Conservation (phyloP, 2,113 vertebrate species). For the Tursiops truncatus region DNA sequence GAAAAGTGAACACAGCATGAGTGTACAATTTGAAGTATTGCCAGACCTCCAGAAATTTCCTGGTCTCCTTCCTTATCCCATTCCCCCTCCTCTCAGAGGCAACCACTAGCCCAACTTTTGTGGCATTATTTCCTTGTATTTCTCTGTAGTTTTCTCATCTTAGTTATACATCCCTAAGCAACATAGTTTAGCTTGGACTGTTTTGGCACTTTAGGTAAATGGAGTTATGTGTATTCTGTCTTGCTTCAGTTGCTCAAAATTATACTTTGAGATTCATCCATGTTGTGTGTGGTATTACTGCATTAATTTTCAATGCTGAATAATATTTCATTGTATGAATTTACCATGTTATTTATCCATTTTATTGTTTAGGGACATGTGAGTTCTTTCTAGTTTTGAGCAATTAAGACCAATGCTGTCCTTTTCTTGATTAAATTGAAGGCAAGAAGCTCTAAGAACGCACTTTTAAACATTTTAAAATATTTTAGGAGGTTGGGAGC, state of each 20-base stretch:
- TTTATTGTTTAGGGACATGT: not conserved
- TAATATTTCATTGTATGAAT: constrained; percentile 3
- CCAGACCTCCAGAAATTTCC: not conserved
- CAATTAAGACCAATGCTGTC: not conserved
- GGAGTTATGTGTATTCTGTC: not conserved
- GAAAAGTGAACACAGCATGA: not conserved
- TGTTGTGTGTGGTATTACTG: not conserved
- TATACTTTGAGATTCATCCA: not conserved
- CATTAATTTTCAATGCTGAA: not conserved
- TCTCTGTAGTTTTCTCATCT: not conserved
- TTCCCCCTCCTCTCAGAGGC: not conserved
- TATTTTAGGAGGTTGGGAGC: not conserved
- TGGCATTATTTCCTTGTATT: not conserved
- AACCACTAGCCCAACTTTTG: not conserved
- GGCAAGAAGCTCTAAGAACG: not conserved
- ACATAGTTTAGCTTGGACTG: not conserved
- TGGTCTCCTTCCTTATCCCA: not conserved
- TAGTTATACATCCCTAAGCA: not conserved
- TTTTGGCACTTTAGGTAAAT: not conserved
- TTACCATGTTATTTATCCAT: not conserved
- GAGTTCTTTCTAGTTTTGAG: not conserved
- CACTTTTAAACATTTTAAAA: constrained; percentile 30
- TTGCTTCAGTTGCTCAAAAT: constrained; percentile 22
- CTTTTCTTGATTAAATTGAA: not conserved
- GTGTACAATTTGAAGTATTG: not conserved